phyloP scores from a whole-genome alignment of 1,140 invertebrate genomes.

The Micrasema longulum region DNA sequence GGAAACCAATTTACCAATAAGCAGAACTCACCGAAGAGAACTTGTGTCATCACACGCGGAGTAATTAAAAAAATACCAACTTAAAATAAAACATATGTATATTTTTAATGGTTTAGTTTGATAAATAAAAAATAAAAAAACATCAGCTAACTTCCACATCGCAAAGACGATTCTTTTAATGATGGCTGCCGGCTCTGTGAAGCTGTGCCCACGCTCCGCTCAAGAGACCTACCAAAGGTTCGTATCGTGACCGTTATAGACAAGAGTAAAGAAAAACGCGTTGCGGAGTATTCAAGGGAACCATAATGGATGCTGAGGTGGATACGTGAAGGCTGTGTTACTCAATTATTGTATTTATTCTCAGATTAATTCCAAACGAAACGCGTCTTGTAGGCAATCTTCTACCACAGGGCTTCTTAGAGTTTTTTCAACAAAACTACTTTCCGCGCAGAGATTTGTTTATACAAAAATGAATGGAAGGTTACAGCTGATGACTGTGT shows the following conservation, averaged over 20 bases:
- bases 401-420: too few relatives aligned
- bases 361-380: background rate
- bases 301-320: background rate
- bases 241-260: slow-evolving; percentile 12
- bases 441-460: background rate
- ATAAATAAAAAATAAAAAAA: too few relatives aligned
- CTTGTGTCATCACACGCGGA: too few relatives aligned
- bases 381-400: background rate
- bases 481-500: background rate
- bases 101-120: too few relatives aligned
- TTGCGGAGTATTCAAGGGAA: slow-evolving; percentile 1
- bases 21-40: too few relatives aligned
- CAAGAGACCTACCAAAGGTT: slow-evolving; percentile 3
- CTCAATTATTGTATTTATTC: slow-evolving; percentile 27
- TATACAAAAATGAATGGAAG: background rate
- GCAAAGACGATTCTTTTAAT: too few relatives aligned
- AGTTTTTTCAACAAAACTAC: too few relatives aligned
- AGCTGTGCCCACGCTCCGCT: background rate
- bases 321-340: slow-evolving; percentile 23
- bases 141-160: too few relatives aligned
- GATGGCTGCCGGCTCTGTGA: too few relatives aligned
- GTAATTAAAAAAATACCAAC: too few relatives aligned
- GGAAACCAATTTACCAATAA: too few relatives aligned
- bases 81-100: too few relatives aligned
- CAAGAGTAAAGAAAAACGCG: background rate